Base-by-base conservation (phyloP, 2,888 invertebrate species). In the Yponomeuta evonymella region DNA sequence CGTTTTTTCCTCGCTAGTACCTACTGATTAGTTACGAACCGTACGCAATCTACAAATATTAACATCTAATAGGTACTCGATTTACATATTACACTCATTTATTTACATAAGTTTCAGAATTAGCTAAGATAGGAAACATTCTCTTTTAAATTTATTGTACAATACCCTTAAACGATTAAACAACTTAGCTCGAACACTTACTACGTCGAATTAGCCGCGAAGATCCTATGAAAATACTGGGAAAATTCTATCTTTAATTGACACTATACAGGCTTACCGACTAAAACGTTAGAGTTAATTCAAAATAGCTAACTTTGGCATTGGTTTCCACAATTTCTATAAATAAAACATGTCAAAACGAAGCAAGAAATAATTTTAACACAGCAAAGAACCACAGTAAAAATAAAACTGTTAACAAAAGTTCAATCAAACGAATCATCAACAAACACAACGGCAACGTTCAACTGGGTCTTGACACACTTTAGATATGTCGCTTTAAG, bases 301-400 rank as follows among this genome's bases (percentile, higher is more conserved):
- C 90, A 92, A 91, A 89, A 86, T 90, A 90, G 89, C 90, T 92
- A 92, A 90, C 92, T 92, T 92, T 92, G 92, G 92, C 92, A 92
- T 92, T 90, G 86, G 90, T 90, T 92, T 90, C 84, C 88, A 86
- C 84, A 86, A 84, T 81, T 86, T 85, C 82, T 85, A 88, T 82
- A 84, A 88, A 87, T 84, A 86, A 90, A 91, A 89, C 86, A 87
- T 85, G 83, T 86, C 84, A 88, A 89, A 92, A 90, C 88, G 88
- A 67, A 86, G 81, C 83, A 87, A 81, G 84, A 87, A 85, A 84
- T 12, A 81, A 83, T 80, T 79, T 77, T 85, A 89, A 89, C 86
- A 82, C 80, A 87, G 65, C 12, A 74, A 76, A 75, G 72, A 79
- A 82, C 43, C 80, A 83, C 83, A 82, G 82, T 84, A 77, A 77